Evolutionary conservation across 2,113 vertebrate genomes (phyloP), one percentile per base, ranked within the genome.

Genomic region (Datnioides undecimradiatus): DNA sequence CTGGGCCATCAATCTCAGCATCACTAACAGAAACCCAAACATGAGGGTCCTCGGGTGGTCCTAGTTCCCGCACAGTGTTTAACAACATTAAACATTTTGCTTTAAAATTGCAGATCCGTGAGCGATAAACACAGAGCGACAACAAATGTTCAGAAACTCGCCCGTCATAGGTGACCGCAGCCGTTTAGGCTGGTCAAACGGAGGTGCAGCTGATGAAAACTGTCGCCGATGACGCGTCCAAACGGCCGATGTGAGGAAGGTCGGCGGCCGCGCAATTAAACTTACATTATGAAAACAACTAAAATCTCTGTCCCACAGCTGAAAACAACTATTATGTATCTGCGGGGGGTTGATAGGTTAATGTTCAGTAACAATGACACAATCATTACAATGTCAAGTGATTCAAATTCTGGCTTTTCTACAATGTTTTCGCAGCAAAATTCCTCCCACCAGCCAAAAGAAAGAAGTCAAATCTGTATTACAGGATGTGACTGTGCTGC

Each of bases 11-110:
- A n/a, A n/a, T n/a, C n/a, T n/a, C n/a, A n/a, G n/a, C n/a, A n/a
- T n/a, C n/a, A n/a, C n/a, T n/a, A n/a, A n/a, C n/a, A n/a, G n/a
- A 82, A 78, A 85, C 70, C 49, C 67, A 68, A 48, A 19, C 62
- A 17, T 29, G 36, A 65, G 70, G 60, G 73, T 59, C 8, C 11
- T 63, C 36, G 0, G 23, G 23, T 36, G 46, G n/a, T n/a, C n/a
- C n/a, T n/a, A n/a, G n/a, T n/a, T n/a, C n/a, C n/a, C n/a, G n/a
- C n/a, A n/a, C n/a, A n/a, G n/a, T n/a, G n/a, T n/a, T n/a, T n/a
- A n/a, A n/a, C n/a, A n/a, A n/a, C n/a, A n/a, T n/a, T n/a, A 66
- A 71, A 54, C 17, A 6, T 45, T 74, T 36, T n/a, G 19, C 1
- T 45, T 79, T 34, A 6, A 62, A 62, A 25, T 16, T 68, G 31